These are phyloP conservation scores for Acanthopleura granulata DNA, from an alignment of 2,888 invertebrate species.

Conservation along the genomic window DNA sequence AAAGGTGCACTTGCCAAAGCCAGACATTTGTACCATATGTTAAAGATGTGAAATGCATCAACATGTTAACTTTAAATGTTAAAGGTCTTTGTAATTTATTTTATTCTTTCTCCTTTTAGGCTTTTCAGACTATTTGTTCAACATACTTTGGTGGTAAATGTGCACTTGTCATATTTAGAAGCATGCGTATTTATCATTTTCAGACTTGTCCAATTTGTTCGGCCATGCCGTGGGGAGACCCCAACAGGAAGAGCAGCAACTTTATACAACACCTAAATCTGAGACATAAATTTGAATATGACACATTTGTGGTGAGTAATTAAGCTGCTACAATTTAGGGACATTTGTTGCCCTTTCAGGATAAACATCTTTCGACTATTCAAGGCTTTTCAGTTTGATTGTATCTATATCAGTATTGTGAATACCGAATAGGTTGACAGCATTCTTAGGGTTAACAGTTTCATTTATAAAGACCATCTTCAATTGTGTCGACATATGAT, in stretches of 20 bases:
- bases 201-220: conserved; percentile 67
- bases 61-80: too few relatives aligned
- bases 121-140: too few relatives aligned
- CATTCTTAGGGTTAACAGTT: neutral
- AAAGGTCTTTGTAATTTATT: too few relatives aligned
- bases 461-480: neutral
- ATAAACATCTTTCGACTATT: neutral
- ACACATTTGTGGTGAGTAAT: conserved; percentile 63
- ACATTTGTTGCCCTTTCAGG: too few relatives aligned
- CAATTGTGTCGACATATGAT: too few relatives aligned
- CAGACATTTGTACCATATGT: too few relatives aligned
- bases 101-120: too few relatives aligned
- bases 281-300: conserved; percentile 66
- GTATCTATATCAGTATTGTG: neutral
- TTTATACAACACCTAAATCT: conserved; percentile 62
- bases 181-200: conserved; percentile 21
- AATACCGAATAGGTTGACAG: neutral
- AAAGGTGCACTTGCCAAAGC: too few relatives aligned
- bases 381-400: neutral
- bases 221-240: conserved; percentile 68
- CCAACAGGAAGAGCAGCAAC: conserved; percentile 50
- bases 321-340: too few relatives aligned
- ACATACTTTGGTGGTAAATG: too few relatives aligned
- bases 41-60: too few relatives aligned
- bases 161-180: too few relatives aligned